Base-by-base conservation (phyloP, 1,140 invertebrate genomes). In the Bombus confusus region DNA sequence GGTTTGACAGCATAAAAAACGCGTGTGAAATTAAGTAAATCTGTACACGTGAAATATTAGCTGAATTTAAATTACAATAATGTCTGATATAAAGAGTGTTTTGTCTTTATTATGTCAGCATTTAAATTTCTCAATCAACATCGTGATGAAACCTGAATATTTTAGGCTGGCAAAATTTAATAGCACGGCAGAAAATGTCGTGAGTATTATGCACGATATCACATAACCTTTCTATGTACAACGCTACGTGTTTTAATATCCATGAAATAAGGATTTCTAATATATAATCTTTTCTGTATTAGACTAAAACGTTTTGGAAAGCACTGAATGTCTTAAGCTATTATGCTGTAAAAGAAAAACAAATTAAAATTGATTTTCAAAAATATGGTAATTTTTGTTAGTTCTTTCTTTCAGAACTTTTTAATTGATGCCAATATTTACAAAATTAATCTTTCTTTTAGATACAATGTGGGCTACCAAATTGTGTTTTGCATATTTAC, bases 401-500 rank as follows among this genome's bases (percentile, higher is more conserved):
- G 39, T 64, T 31, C 18, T 52, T 52, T 52, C 47, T 64, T 31
- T 34, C 12, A 34, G 18, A 34, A 25, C 1, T 71, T 37, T 37
- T 75, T 47, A 31, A 3, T 73, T 43, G 6, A 31, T 43, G 15
- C 13, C 31, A 47, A 22, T 47, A 25, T 37, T 68, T 73, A 64
- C 13, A 28, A 31, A 13, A 59, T 43, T 71, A 37, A 72, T 43
- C 28, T 59, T 62, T 28, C 15, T 89, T 93, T 39, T 80, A 94
- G 94, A 92, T 75, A 86, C 84, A 52, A 41, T 85, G 18, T 87
- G 73, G 69, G 83, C 89, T 12, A 87, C 89, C 0, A 94, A 93
- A 87, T 84, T 94, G 39, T 91, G 90, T 78, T 91, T 94, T 57
- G 92, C 93, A 18, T 91, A 87, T 76, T 86, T 94, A 64, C 89